These are phyloP conservation scores for Chascanopsetta lugubris DNA, from an alignment of 2,113 vertebrate genomes.

Conservation along the genomic window DNA sequence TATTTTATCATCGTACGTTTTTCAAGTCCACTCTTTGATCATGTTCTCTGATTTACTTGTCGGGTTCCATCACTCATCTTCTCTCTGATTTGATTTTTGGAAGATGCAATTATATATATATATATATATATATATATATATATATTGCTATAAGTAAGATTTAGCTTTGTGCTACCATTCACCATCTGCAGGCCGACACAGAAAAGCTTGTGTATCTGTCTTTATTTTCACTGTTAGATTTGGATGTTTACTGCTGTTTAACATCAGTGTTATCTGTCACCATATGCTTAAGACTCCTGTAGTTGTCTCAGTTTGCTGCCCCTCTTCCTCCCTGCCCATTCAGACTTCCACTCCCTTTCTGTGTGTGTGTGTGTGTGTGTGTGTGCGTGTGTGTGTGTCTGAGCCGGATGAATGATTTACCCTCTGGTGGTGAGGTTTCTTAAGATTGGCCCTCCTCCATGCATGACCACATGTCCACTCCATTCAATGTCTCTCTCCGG, in stretches of 20 bases:
- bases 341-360: neutral
- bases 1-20: too few species aligned
- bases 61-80: too few species aligned
- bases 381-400: neutral
- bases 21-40: too few species aligned
- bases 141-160: too few species aligned
- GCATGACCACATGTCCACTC: conserved; percentile 70
- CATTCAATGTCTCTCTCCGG: conserved; percentile 38
- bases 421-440: conserved; percentile 33
- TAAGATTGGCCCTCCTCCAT: conserved; percentile 64
- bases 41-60: too few species aligned
- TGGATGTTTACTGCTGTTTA: neutral
- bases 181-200: neutral
- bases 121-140: too few species aligned
- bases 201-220: neutral
- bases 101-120: too few species aligned
- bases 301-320: neutral
- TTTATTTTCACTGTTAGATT: neutral
- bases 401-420: conserved; percentile 59
- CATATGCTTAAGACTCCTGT: neutral
- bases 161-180: too few species aligned
- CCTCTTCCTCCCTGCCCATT: neutral
- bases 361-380: conserved; percentile 30
- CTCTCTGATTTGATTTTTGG: too few species aligned
- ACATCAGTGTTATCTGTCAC: neutral